Conservation (phyloP, 2,113 vertebrate species). For the Redunca redunca region DNA sequence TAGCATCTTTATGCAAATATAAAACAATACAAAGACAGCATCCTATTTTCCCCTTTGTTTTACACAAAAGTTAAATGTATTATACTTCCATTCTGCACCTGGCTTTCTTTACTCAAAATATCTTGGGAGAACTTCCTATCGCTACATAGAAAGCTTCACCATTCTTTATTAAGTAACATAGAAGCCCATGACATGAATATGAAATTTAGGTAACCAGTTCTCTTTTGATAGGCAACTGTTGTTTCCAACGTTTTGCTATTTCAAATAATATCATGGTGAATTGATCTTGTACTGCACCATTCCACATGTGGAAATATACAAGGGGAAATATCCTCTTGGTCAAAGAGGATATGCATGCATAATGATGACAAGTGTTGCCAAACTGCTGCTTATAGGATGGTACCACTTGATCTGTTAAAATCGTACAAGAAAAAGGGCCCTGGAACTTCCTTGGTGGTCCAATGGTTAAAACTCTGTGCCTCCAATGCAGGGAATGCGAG, state of each 20-base stretch:
- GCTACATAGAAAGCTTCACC: background rate
- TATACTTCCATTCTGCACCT: background rate
- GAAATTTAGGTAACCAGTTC: background rate
- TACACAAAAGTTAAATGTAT: background rate
- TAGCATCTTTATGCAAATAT: background rate
- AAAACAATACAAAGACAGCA: background rate
- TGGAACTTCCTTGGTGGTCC: background rate
- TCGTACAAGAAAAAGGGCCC: background rate
- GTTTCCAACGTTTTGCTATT: background rate
- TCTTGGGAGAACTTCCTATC: background rate
- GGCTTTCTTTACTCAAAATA: background rate
- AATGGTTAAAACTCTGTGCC: background rate
- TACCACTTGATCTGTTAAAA: background rate
- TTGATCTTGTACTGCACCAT: background rate
- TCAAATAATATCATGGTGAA: background rate
- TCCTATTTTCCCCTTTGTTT: background rate
- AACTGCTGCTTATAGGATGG: background rate
- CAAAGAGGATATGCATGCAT: background rate
- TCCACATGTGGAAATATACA: background rate
- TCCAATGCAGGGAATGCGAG: background rate
- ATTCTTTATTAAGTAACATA: background rate
- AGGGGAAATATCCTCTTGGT: background rate
- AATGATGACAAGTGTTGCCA: background rate
- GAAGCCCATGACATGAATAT: background rate
- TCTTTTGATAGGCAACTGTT: background rate